A percentile compares a stretch with the other conserved stretches of the same genome.
These are phyloP conservation scores for Autographa gamma DNA, from an alignment of 2,888 invertebrate species.

Conservation along the genomic window DNA sequence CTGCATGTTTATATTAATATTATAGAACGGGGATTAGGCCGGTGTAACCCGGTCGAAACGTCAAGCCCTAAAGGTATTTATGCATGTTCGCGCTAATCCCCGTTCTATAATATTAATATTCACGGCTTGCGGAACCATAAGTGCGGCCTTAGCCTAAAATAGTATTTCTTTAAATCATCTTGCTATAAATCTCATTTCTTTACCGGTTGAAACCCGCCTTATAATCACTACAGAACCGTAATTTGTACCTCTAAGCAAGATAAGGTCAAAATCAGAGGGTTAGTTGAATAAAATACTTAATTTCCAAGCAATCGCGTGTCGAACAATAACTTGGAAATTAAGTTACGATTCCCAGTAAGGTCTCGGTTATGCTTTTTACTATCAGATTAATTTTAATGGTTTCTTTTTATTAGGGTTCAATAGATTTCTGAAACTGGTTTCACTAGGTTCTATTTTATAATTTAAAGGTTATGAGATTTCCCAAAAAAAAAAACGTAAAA, in stretches of 20 bases:
- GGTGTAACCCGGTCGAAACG: too few species aligned
- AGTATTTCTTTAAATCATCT: too few species aligned
- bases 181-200: too few species aligned
- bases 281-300: constrained; percentile 13
- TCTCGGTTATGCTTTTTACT: constrained; percentile 32
- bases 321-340: constrained; percentile 37
- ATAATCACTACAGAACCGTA: constrained; percentile 8
- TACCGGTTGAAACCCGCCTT: not conserved
- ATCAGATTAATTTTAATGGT: constrained; percentile 31
- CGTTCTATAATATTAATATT: too few species aligned
- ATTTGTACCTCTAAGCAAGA: constrained; percentile 29
- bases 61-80: too few species aligned
- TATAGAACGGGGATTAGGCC: too few species aligned
- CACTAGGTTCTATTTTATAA: not conserved
- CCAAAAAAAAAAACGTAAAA: too few species aligned
- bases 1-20: too few species aligned
- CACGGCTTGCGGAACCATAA: too few species aligned
- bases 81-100: too few species aligned
- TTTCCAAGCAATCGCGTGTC: constrained; percentile 42
- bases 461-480: too few species aligned
- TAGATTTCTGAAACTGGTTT: not conserved
- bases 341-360: constrained; percentile 23
- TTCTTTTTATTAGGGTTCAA: constrained; percentile 14
- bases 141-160: too few species aligned
- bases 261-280: constrained; percentile 24